These are phyloP conservation scores for Vombatus ursinus DNA, from an alignment of 2,113 vertebrate genomes.

Conservation along the genomic window DNA sequence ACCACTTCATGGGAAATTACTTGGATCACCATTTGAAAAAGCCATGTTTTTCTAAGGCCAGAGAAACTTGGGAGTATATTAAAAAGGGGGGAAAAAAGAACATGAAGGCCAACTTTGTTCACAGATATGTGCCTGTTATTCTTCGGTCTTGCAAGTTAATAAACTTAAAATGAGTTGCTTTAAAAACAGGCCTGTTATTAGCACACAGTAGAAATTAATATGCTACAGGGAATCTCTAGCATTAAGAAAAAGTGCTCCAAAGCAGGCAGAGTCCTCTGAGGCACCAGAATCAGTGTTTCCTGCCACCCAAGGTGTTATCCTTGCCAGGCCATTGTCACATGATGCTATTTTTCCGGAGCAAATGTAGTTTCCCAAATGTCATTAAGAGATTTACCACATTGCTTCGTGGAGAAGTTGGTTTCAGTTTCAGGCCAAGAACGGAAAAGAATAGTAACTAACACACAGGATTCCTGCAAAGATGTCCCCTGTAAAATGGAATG, in stretches of 20 bases:
- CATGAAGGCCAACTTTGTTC: slow-evolving; percentile 80
- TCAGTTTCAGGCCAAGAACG: not conserved
- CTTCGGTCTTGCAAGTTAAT: slow-evolving; percentile 78
- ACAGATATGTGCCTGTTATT: slow-evolving; percentile 77
- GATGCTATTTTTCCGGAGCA: slow-evolving; percentile 73
- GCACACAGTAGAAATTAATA: slow-evolving; percentile 75
- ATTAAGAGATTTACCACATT: slow-evolving; percentile 64
- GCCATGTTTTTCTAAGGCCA: slow-evolving; percentile 65
- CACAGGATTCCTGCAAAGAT: not conserved
- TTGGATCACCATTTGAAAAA: slow-evolving; percentile 63
- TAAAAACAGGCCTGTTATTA: slow-evolving; percentile 75
- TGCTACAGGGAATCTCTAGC: slow-evolving; percentile 72
- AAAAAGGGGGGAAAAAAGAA: slow-evolving; percentile 70
- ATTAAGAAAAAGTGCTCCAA: slow-evolving; percentile 71
- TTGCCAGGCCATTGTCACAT: slow-evolving; percentile 72
- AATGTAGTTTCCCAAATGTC: slow-evolving; percentile 59
- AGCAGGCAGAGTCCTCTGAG: slow-evolving; percentile 74
- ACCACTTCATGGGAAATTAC: slow-evolving; percentile 66
- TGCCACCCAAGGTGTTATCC: slow-evolving; percentile 79
- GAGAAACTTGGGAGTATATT: slow-evolving; percentile 52
- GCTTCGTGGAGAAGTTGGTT: slow-evolving; percentile 24
- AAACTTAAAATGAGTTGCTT: slow-evolving; percentile 78
- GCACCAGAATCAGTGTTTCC: slow-evolving; percentile 77
- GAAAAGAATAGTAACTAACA: not conserved
- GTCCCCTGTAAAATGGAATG: not conserved